Conservation (phyloP, 1,140 invertebrate species). For the Lepidurus packardi region DNA sequence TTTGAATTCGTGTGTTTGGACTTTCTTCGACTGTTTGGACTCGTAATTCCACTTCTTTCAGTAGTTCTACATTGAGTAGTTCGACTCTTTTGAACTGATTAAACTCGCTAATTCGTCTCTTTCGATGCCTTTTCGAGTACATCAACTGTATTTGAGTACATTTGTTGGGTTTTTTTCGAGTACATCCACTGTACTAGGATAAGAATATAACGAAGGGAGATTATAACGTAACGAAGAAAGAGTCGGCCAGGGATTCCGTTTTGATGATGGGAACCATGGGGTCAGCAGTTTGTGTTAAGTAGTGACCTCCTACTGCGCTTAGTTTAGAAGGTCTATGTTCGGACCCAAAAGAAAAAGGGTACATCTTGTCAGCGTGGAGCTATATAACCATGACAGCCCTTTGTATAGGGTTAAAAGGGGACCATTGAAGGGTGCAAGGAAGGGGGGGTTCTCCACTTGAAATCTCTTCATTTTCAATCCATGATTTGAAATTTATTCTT, state of each 20-base stretch:
- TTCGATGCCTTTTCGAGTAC: neutral
- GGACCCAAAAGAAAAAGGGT: too few species aligned
- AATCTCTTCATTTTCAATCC: too few species aligned
- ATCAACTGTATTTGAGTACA: too few species aligned
- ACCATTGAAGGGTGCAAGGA: too few species aligned
- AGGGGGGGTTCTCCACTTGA: too few species aligned
- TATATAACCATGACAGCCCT: neutral
- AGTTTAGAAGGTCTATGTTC: neutral
- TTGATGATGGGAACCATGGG: slow-evolving; percentile 6
- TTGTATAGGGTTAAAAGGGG: neutral
- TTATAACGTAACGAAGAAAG: neutral
- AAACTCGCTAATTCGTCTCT: neutral
- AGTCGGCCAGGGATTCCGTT: neutral
- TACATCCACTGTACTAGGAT: too few species aligned
- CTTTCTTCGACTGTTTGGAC: too few species aligned
- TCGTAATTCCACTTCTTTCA: too few species aligned
- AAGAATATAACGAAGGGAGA: neutral
- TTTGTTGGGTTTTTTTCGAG: too few species aligned
- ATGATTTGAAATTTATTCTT: too few species aligned
- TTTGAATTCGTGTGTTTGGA: too few species aligned
- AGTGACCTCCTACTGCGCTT: neutral
- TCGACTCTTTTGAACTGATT: neutral
- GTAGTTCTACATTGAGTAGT: too few species aligned
- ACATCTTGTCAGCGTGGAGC: neutral
- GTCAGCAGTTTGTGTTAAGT: slow-evolving; percentile 9